phyloP scores from a whole-genome alignment of 2,113 vertebrate genomes.

The Crotalus helleri region DNA sequence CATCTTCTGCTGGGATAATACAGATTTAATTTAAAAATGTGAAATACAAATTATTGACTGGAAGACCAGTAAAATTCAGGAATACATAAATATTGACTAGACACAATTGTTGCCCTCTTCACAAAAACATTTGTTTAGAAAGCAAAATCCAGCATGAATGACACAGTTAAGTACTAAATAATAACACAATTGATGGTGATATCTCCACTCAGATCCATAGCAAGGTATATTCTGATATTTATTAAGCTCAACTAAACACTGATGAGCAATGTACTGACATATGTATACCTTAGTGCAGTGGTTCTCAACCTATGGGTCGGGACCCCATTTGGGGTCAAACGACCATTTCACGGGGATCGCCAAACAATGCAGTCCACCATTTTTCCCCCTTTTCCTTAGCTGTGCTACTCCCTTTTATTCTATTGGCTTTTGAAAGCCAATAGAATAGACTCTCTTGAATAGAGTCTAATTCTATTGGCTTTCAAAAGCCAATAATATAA shows the following conservation, averaged over 20 bases:
- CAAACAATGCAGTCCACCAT: no score
- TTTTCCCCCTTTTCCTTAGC: no score
- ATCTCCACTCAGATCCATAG: background rate
- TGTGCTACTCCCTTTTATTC: no score
- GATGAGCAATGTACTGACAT: background rate
- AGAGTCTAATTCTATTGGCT: no score
- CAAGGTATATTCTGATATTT: background rate
- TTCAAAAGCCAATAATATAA: background rate
- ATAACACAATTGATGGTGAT: background rate
- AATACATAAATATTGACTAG: slow-evolving; percentile 49
- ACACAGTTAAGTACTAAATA: slow-evolving; percentile 20
- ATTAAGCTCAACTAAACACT: background rate
- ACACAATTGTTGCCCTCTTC: slow-evolving; percentile 38
- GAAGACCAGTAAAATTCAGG: slow-evolving; percentile 37
- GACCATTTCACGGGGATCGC: no score
- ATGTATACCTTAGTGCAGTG: background rate
- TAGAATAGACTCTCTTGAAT: no score
- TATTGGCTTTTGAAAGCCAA: no score
- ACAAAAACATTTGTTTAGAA: slow-evolving; percentile 40
- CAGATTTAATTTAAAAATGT: slow-evolving; percentile 56
- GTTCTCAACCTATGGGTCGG: no score
- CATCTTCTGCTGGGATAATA: slow-evolving; percentile 33
- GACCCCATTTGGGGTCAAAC: no score
- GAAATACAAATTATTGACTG: slow-evolving; percentile 54
- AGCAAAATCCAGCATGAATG: slow-evolving; percentile 37